Base-by-base conservation (phyloP, 2,888 invertebrate species). In the Diarsia mendica region DNA sequence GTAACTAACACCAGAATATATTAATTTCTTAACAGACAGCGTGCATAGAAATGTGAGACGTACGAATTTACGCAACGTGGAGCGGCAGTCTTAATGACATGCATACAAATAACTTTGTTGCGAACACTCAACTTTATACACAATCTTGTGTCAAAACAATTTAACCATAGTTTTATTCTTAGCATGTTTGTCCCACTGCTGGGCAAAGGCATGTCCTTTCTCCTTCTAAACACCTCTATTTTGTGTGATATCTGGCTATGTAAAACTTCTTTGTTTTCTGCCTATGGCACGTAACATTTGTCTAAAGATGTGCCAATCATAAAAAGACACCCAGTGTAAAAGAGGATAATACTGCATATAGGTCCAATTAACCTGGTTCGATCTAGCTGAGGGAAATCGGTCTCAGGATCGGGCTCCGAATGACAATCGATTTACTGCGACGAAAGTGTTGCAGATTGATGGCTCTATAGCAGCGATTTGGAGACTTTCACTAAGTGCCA, bases 391-490 rank as follows among this genome's bases (percentile, higher is more conserved):
- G 92, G 91, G 93, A 93, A 94, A 93, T 92, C 93, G 90, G 74
- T 86, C 75, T 65, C 75, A 89, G 91, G 92, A 91, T 91, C 90
- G 88, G 85, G 82, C 81, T 83, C 79, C 85, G 95, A 94, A 95
- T 95, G 91, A 93, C 94, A 95, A 95, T 95, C 92, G 92, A 92
- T 92, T 93, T 89, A 89, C 83, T 88, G 89, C 91, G 90, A 92
- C 91, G 95, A 95, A 95, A 95, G 95, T 95, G 94, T 94, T 93
- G 91, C 92, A 91, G 94, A 95, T 94, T 91, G 93, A 93, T 92
- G 91, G 85, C 87, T 90, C 88, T 85, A 84, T 89, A 84, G 79
- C 83, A 85, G 85, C 88, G 91, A 91, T 92, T 92, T 86, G 90
- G 90, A 74, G 82, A 95, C 96, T 96, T 96, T 96, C 96, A 95